A percentile compares a stretch with the other conserved stretches of the same genome.
Evolutionary conservation across 2,888 invertebrate species (phyloP).

Genomic region (Gerris lacustris): DNA sequence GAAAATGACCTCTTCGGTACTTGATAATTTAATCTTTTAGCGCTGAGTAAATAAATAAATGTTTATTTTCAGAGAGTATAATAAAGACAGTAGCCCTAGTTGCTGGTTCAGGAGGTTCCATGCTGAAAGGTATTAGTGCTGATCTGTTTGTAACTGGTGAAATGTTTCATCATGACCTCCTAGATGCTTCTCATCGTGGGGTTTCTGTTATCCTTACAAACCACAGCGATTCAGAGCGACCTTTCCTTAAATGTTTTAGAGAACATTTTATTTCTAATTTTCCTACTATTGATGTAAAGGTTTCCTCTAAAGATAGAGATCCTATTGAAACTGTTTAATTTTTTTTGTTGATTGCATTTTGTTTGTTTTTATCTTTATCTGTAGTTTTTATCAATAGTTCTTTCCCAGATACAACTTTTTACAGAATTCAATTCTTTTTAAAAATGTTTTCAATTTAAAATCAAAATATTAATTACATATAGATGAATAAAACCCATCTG

Average conservation of each 20-base stretch:
- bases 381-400: too few relatives aligned
- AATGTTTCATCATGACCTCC: constrained; percentile 88
- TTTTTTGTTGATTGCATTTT: not conserved
- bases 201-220: constrained; percentile 75
- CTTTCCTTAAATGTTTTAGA: constrained; percentile 57
- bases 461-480: too few relatives aligned
- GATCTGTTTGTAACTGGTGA: constrained; percentile 83
- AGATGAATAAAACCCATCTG: too few relatives aligned
- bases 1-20: too few relatives aligned
- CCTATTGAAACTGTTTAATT: constrained; percentile 44
- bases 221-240: constrained; percentile 88
- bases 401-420: too few relatives aligned
- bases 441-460: too few relatives aligned
- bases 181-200: constrained; percentile 71
- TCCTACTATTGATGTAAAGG: constrained; percentile 42
- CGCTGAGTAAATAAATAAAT: too few relatives aligned
- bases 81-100: constrained; percentile 64
- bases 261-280: constrained; percentile 31
- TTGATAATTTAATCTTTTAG: too few relatives aligned
- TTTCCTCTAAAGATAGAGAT: constrained; percentile 63
- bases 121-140: constrained; percentile 56
- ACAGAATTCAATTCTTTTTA: too few relatives aligned
- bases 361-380: too few relatives aligned
- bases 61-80: constrained; percentile 36
- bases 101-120: constrained; percentile 76